A percentile compares a stretch with the other conserved stretches of the same genome.
phyloP scores from a whole-genome alignment of 2,888 invertebrate species.

The Andrena chrysosceles region DNA sequence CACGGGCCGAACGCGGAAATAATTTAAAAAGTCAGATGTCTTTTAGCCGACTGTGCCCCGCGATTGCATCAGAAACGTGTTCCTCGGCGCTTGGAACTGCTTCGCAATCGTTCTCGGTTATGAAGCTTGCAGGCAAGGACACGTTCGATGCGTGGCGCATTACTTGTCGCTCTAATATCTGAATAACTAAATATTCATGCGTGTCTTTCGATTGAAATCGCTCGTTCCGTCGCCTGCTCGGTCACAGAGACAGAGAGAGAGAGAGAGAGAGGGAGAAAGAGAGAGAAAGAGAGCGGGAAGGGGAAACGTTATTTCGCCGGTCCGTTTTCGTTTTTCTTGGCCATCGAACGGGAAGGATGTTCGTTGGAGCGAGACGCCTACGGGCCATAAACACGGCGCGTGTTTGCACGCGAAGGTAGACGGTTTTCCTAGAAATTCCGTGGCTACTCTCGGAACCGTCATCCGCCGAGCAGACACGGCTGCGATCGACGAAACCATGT shows the following conservation, averaged over 20 bases:
- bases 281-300: neutral
- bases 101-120: constrained; percentile 53
- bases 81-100: constrained; percentile 48
- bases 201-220: constrained; percentile 44
- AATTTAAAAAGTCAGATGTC: constrained; percentile 66
- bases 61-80: constrained; percentile 69
- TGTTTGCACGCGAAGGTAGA: constrained; percentile 28
- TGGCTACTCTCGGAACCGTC: constrained; percentile 47
- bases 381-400: neutral
- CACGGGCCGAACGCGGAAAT: constrained; percentile 65
- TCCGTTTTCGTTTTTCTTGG: neutral
- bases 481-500: constrained; percentile 15
- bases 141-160: constrained; percentile 38
- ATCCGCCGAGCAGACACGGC: neutral
- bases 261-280: neutral
- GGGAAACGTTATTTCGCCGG: constrained; percentile 9
- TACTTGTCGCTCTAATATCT: constrained; percentile 56
- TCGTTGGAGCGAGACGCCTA: constrained; percentile 19
- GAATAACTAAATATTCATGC: constrained; percentile 59
- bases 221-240: neutral
- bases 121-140: constrained; percentile 64
- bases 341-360: neutral
- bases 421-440: constrained; percentile 55
- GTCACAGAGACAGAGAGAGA: neutral
- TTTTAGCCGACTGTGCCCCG: constrained; percentile 38